These are phyloP conservation scores for Arge pagana DNA, from an alignment of 2,888 invertebrate genomes.

Conservation along the genomic window DNA sequence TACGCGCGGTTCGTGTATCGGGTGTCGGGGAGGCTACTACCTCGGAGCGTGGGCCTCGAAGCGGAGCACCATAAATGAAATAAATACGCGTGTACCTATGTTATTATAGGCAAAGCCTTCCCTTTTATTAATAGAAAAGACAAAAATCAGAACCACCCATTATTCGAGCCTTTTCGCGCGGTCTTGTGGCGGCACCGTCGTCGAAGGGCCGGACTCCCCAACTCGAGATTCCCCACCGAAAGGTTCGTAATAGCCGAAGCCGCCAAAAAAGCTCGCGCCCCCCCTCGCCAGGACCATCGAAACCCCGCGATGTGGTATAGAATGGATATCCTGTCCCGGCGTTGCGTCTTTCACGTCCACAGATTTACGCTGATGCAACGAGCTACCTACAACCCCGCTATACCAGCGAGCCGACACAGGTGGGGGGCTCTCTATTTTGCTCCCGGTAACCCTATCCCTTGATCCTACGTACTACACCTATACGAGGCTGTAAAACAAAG, in stretches of 20 bases:
- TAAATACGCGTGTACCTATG: neutral
- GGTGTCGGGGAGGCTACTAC: too few species aligned
- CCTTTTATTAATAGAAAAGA: slow-evolving; percentile 32
- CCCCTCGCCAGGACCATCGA: neutral
- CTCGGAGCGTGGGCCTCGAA: too few species aligned
- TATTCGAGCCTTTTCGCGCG: slow-evolving; percentile 42
- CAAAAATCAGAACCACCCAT: slow-evolving; percentile 52
- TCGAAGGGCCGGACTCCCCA: slow-evolving; percentile 10
- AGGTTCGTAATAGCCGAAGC: too few species aligned
- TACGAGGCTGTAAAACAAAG: slow-evolving; percentile 39
- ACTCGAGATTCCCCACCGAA: neutral
- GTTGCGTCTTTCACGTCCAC: slow-evolving; percentile 28
- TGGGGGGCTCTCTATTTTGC: slow-evolving; percentile 10
- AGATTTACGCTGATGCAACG: slow-evolving; percentile 18
- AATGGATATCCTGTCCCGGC: slow-evolving; percentile 50
- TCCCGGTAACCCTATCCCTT: slow-evolving; percentile 16
- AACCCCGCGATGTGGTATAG: slow-evolving; percentile 36
- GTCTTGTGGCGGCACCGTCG: slow-evolving; percentile 18
- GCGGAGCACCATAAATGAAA: slow-evolving; percentile 6
- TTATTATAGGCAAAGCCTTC: neutral
- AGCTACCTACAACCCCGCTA: neutral
- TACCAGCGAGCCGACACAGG: slow-evolving; percentile 15
- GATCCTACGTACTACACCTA: slow-evolving; percentile 6
- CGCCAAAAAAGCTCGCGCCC: too few species aligned
- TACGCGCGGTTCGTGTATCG: too few species aligned